Conservation (phyloP, 2,113 vertebrate genomes). For the Pholis gunnellus region DNA sequence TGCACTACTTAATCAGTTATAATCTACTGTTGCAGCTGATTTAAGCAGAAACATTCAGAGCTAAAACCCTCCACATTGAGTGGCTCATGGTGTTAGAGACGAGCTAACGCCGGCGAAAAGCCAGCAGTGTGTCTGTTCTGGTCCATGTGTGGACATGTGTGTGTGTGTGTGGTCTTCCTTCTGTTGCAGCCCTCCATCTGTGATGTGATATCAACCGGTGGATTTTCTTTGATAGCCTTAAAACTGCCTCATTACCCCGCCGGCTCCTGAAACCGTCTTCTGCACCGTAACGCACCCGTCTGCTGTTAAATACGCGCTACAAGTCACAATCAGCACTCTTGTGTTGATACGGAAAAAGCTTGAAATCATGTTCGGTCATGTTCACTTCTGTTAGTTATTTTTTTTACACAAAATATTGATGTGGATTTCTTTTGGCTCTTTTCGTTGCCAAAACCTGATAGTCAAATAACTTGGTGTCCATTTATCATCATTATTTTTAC, state of each 20-base stretch:
- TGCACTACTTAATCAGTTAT: background rate
- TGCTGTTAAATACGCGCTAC: background rate
- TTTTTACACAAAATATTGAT: no score
- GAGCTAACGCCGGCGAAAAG: background rate
- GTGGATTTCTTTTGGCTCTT: no score
- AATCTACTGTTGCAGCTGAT: background rate
- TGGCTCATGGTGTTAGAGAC: constrained; percentile 33
- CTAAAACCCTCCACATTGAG: constrained; percentile 38
- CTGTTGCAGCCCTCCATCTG: constrained; percentile 51
- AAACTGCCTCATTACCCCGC: constrained; percentile 54
- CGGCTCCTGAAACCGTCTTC: constrained; percentile 16
- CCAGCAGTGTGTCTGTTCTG: background rate
- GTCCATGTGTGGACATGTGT: background rate
- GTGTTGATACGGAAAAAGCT: background rate
- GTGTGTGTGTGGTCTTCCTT: constrained; percentile 25
- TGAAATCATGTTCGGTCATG: background rate
- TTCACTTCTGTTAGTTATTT: no score
- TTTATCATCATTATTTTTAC: background rate
- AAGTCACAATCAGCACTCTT: constrained; percentile 20
- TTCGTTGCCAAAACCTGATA: background rate
- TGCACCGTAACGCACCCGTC: constrained; percentile 25
- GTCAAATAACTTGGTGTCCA: background rate
- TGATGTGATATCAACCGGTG: constrained; percentile 46
- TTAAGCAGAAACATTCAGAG: constrained; percentile 16
- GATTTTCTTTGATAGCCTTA: constrained; percentile 60